Base-by-base conservation (phyloP, 2,888 invertebrate genomes). In the Allolobophora icterica region DNA sequence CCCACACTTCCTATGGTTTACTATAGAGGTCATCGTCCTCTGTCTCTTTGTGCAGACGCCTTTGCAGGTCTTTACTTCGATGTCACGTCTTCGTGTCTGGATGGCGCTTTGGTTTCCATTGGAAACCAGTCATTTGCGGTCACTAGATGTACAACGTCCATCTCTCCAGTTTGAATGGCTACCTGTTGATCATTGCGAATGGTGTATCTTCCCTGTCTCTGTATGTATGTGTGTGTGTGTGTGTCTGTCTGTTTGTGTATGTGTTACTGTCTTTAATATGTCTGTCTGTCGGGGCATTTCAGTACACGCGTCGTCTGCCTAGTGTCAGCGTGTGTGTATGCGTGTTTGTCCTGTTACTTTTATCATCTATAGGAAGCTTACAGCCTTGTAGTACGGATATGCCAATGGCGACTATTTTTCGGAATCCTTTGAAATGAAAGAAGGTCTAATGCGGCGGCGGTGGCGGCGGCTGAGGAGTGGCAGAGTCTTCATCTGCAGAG, bases 381-480 rank as follows among this genome's bases (percentile, higher is more conserved):
- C n/a, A n/a, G 3, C 11, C 30, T n/a, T n/a, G n/a, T 71, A 17
- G 71, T 71, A 71, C 71, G 71, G n/a, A 71, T 6, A 13, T 71
- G 71, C 71, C 71, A 71, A 71, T 71, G 71, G 71, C 71, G n/a
- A n/a, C 71, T 71, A 11, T 71, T 71, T 71, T 71, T 71, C 71
- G 30, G 71, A 71, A 71, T 71, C 71, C 71, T n/a, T 71, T 71
- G 71, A 71, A 71, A 71, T 71, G 71, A 71, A 71, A 52, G 52
- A 52, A 71, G 71, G 71, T n/a, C 71, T 71, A n/a, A 71, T 71
- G 30, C 71, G 71, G 11, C n/a, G 71, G 13, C 71, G n/a, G 3
- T n/a, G 71, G 58, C 5, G 58, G 24, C 58, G 58, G n/a, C 71
- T 71, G 71, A 71, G 71, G 71, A 71, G n/a, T 71, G 71, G 71